Base-by-base conservation (phyloP, 2,113 vertebrate genomes). In the Dipodomys spectabilis region DNA sequence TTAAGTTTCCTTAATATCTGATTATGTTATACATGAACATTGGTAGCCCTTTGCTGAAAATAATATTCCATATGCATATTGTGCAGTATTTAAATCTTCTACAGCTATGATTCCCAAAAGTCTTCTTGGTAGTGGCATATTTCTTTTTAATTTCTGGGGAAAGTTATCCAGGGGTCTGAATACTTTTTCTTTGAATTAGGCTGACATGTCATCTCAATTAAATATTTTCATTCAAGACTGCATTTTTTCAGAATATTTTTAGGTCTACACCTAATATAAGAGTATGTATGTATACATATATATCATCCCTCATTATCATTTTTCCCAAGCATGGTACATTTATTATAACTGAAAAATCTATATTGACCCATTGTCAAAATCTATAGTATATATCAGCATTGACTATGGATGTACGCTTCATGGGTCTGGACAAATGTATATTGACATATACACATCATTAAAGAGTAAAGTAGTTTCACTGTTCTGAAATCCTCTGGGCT, bases 61-160 rank as follows among this genome's bases (percentile, higher is more conserved):
- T 86, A 88, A 49, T 87, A 30, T 75, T 64, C 57, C 91, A 78
- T 69, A 82, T 86, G 27, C 35, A 80, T 83, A 28, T 86, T 67
- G 15, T 35, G 4, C 28, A 83, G 20, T 90, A 74, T 91, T 95
- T 91, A 81, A 86, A 74, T 93, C 62, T 72, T 84, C 80, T 74
- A 7, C 89, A 57, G 5, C 32, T 69, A 13, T 95, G 62, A 77
- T 88, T 87, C 19, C 35, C 35, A 32, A 86, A 93, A 62, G 25
- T 86, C 18, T 77, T 79, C 23, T 88, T 90, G 39, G 49, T 27
- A 79, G 19, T 45, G 68, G 23, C 30, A 83, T 85, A 67, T 67
- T 75, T 94, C 35, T 82, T 94, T 94, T 91, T 86, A 89, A 93
- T 80, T 89, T 83, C 77, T 94, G n/a, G 30, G 49, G 74, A 86